Conservation (phyloP, 2,113 vertebrate genomes). For the Ploceus nigricollis region DNA sequence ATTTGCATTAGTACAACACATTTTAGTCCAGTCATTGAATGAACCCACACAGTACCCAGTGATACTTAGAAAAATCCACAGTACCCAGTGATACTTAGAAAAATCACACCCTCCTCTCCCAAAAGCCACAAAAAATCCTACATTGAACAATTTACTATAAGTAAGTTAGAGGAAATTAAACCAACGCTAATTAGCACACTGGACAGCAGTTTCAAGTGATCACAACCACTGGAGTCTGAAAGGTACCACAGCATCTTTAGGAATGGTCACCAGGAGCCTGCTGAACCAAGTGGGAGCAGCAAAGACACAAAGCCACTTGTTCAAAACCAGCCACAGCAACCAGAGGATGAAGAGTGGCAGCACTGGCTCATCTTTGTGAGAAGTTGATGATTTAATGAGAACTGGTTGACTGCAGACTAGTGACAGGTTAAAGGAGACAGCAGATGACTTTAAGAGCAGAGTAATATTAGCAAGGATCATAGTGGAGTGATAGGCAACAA, state of each 20-base stretch:
- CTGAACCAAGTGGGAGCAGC: background rate
- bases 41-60: background rate
- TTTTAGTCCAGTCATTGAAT: background rate
- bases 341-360: background rate
- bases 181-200: background rate
- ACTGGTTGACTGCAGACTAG: background rate
- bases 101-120: background rate
- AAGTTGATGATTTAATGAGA: background rate
- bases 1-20: background rate
- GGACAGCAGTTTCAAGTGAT: background rate
- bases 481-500: background rate
- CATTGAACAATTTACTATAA: background rate
- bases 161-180: background rate
- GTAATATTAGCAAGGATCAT: background rate
- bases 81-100: background rate
- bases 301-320: background rate
- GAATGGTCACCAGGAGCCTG: background rate
- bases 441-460: background rate
- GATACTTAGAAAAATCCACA: background rate
- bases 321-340: background rate
- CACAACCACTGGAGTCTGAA: background rate
- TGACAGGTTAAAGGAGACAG: background rate
- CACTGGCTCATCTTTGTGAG: background rate
- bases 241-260: background rate
- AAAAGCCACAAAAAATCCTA: background rate